Evolutionary conservation across 53 echinoderm and acorn worm species (phyloP).

Genomic region (Glandiceps talaboti): DNA sequence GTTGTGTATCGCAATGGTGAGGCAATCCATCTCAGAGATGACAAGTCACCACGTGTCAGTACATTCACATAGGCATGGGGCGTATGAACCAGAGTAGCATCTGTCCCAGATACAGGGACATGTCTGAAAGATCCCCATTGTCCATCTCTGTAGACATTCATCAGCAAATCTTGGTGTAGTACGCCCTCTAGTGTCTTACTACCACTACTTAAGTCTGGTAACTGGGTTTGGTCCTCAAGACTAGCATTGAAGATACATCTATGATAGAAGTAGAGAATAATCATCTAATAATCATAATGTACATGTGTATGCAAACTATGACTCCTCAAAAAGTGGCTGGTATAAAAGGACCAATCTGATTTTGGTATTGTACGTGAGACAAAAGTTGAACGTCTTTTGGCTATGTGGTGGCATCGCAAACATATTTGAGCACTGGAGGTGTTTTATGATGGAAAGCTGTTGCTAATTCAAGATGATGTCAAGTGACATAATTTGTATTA

Average conservation of each 20-base stretch:
- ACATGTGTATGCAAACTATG: too few relatives aligned
- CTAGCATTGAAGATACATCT: constrained; percentile 71
- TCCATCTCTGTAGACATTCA: constrained; percentile 58
- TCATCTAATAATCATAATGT: too few relatives aligned
- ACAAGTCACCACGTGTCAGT: constrained; percentile 64
- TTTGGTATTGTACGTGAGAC: too few relatives aligned
- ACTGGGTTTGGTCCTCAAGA: neutral
- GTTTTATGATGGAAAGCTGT: too few relatives aligned
- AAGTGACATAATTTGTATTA: too few relatives aligned
- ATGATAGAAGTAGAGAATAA: constrained; percentile 1
- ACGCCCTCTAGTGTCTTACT: constrained; percentile 14
- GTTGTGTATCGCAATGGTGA: constrained; percentile 36
- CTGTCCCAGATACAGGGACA: neutral
- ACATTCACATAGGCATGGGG: constrained; percentile 62
- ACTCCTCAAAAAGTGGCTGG: too few relatives aligned
- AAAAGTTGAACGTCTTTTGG: too few relatives aligned
- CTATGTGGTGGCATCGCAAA: too few relatives aligned
- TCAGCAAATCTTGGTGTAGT: constrained; percentile 34
- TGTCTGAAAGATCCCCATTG: constrained; percentile 65
- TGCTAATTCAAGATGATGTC: too few relatives aligned
- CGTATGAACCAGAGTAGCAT: constrained; percentile 22
- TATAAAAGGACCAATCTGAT: too few relatives aligned
- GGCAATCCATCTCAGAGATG: constrained; percentile 67
- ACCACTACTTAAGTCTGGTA: constrained; percentile 20
- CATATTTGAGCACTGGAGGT: neutral